phyloP scores from a whole-genome alignment of 2,797 vertebrate species.

The Chelmon rostratus region DNA sequence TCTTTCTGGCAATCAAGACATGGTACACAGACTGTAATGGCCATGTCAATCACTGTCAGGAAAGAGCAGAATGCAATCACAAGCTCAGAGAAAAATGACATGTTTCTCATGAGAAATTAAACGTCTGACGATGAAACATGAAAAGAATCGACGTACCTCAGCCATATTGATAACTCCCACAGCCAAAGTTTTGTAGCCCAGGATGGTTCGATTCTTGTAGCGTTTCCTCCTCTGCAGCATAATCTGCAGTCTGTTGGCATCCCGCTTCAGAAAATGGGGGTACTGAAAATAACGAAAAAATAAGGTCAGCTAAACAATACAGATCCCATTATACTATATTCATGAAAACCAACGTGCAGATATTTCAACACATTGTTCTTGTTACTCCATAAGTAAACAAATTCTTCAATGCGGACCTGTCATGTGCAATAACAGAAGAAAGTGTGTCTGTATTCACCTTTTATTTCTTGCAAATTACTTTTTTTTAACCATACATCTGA shows the following conservation, averaged over 20 bases:
- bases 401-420: neutral
- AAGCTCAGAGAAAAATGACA: slow-evolving; percentile 18
- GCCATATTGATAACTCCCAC: slow-evolving; percentile 95
- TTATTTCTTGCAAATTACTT: slow-evolving; percentile 4
- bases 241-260: slow-evolving; percentile 93
- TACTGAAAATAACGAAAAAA: slow-evolving; percentile 83
- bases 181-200: slow-evolving; percentile 94
- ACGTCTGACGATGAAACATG: slow-evolving; percentile 22
- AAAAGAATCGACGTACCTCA: slow-evolving; percentile 82
- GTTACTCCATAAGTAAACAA: neutral
- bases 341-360: neutral
- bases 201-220: slow-evolving; percentile 95
- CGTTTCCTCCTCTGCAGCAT: slow-evolving; percentile 94
- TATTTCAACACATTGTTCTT: slow-evolving; percentile 17
- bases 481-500: neutral
- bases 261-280: slow-evolving; percentile 94
- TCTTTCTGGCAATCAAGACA: slow-evolving; percentile 50
- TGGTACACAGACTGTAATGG: slow-evolving; percentile 45
- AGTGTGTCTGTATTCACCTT: neutral
- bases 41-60: slow-evolving; percentile 67
- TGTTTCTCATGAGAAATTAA: slow-evolving; percentile 40
- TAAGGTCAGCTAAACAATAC: slow-evolving; percentile 28
- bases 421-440: neutral
- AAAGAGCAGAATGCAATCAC: slow-evolving; percentile 21
- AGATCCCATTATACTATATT: neutral